Evolutionary conservation across 2,797 vertebrate genomes (phyloP).

Genomic region (Mastacembelus armatus): DNA sequence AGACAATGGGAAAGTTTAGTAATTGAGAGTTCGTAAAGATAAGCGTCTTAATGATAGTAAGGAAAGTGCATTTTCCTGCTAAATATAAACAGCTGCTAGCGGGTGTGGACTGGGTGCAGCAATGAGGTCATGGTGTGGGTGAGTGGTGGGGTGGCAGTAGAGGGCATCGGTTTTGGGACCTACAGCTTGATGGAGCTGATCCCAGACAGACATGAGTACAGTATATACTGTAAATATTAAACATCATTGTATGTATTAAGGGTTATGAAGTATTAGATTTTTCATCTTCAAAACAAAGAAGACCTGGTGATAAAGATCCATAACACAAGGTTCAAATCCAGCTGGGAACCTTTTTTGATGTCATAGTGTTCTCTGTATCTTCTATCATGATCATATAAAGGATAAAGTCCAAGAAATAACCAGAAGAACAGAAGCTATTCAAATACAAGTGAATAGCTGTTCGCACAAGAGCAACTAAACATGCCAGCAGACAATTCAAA

Average conservation of each 20-base stretch:
- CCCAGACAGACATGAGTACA: conserved; percentile 43
- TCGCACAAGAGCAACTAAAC: conserved; percentile 1
- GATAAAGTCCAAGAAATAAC: too few relatives aligned
- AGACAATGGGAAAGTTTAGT: background rate
- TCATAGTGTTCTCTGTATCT: too few relatives aligned
- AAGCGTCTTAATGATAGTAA: conserved; percentile 49
- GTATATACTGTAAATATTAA: background rate
- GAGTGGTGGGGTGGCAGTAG: conserved; percentile 42
- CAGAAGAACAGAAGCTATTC: background rate
- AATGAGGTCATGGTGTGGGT: conserved; percentile 77
- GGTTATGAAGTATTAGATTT: background rate
- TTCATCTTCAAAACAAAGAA: background rate
- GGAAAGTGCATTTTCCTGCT: conserved; percentile 60
- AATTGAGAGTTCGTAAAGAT: conserved; percentile 18
- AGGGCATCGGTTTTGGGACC: conserved; percentile 55
- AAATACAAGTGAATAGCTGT: background rate
- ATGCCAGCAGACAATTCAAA: background rate
- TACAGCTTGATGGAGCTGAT: conserved; percentile 45
- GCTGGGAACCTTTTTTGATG: too few relatives aligned
- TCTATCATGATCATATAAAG: too few relatives aligned
- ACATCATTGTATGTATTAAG: background rate
- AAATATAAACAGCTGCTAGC: conserved; percentile 72
- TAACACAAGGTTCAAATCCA: too few relatives aligned
- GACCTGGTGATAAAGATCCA: too few relatives aligned
- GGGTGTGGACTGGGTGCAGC: conserved; percentile 72